Evolutionary conservation across 2,113 vertebrate genomes (phyloP), one percentile per base, ranked within the genome.

Genomic region (Semicossyphus pulcher): DNA sequence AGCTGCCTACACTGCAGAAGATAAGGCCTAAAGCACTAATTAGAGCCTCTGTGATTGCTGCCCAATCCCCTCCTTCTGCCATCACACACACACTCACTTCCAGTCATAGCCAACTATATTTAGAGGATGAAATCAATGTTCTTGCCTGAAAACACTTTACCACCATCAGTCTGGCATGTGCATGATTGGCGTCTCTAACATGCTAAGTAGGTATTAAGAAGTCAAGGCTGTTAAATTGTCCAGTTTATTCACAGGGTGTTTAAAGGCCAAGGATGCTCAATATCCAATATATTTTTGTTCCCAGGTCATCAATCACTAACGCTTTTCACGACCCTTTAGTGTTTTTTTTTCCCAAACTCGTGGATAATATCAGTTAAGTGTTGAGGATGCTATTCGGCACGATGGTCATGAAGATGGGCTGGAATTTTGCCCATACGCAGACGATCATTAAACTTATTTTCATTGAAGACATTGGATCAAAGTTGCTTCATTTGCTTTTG

Each of bases 1-100:
- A 44, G 66, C 76, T 69, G 70, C 59, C 71, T 59, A 59, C 62
- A 53, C 53, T 3, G 36, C 44, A 39, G 65, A 79, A 62, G 53
- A 77, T 28, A 37, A 79, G 48, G 72, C 78, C 71, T 72, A 34
- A 64, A 84, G 76, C 80, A 45, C 69, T 79, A 87, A 91, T 91
- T 83, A 87, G 44, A 66, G 69, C 1, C 9, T 73, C 61, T 68
- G 49, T 69, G 72, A 85, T 84, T 79, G 71, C 66, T 39, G 36
- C 80, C 80, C 65, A 21, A 16, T 85, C 61, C 34, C 60, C 36
- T 75, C 76, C 52, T 75, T 65, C 76, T 81, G 54, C 42, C 36
- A 45, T 68, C 49, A 45, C 71, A 80, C 58, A 78, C 64, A 26
- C 59, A 52, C 59, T 57, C 42, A 57, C 66, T 44, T 70, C 28